phyloP scores from a whole-genome alignment of 2,888 invertebrate genomes.

The Apocheima hispidaria region DNA sequence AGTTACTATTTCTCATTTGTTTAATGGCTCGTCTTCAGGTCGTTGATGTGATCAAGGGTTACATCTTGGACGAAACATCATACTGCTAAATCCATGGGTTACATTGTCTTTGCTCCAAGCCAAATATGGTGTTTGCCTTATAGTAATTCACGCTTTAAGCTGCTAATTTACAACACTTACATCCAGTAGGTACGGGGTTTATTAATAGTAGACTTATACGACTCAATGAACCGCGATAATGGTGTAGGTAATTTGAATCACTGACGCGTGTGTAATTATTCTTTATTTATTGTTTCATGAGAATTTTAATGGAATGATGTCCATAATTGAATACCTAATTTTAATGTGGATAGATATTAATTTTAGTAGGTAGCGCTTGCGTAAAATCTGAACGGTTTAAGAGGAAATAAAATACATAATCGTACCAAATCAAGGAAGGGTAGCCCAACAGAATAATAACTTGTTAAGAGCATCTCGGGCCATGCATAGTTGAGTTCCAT shows the following conservation, averaged over 20 bases:
- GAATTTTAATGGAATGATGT: constrained; percentile 4
- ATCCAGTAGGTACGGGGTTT: neutral
- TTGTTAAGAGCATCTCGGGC: no score
- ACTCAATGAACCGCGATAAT: constrained; percentile 39
- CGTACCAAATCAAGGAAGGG: no score
- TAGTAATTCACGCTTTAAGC: neutral
- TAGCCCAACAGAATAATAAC: no score
- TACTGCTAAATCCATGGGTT: no score
- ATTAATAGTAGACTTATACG: constrained; percentile 19
- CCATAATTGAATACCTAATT: neutral
- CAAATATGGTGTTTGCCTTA: neutral
- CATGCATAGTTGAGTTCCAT: no score
- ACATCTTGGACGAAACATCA: no score
- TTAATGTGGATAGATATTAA: no score
- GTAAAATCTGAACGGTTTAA: neutral
- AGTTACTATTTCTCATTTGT: no score
- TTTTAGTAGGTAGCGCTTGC: neutral
- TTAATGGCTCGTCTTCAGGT: no score
- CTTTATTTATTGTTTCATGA: constrained; percentile 6
- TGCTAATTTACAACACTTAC: neutral
- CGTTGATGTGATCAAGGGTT: no score
- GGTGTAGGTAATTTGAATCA: constrained; percentile 37
- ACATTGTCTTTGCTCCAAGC: no score
- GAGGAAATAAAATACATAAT: neutral
- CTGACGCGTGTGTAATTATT: constrained; percentile 34